These are phyloP conservation scores for Amphiprion clarkii DNA, from an alignment of 2,797 vertebrate genomes.

Conservation along the genomic window DNA sequence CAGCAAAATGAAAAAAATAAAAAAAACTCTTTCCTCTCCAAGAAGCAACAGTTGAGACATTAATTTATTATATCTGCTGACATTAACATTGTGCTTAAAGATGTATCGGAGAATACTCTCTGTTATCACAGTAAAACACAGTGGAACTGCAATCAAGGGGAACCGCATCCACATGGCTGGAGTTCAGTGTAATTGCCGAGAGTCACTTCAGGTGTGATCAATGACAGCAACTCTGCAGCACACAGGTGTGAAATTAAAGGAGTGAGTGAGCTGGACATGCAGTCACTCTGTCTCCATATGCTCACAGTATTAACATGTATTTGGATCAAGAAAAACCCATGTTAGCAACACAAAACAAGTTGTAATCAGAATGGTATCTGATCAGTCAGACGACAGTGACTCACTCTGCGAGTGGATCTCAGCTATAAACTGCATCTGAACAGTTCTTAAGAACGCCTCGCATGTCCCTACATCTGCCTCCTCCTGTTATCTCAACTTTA, in stretches of 20 bases:
- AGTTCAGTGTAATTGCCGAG: background rate
- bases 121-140: no score
- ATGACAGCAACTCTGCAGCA: background rate
- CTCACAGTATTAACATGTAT: background rate
- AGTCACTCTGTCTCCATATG: background rate
- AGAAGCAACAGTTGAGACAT: background rate
- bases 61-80: background rate
- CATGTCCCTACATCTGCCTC: no score
- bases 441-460: background rate
- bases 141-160: no score
- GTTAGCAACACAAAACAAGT: slow-evolving; percentile 7
- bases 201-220: background rate
- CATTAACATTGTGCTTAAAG: background rate
- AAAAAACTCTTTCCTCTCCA: background rate
- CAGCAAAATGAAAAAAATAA: no score
- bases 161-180: no score
- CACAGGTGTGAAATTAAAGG: background rate
- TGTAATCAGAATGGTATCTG: background rate
- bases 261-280: no score
- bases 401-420: background rate
- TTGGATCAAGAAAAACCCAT: background rate
- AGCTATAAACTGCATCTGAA: background rate
- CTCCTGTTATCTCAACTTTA: background rate
- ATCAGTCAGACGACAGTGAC: background rate
- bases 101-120: background rate